Conservation (phyloP, 2,888 invertebrate genomes). For the Athalia circularis region DNA sequence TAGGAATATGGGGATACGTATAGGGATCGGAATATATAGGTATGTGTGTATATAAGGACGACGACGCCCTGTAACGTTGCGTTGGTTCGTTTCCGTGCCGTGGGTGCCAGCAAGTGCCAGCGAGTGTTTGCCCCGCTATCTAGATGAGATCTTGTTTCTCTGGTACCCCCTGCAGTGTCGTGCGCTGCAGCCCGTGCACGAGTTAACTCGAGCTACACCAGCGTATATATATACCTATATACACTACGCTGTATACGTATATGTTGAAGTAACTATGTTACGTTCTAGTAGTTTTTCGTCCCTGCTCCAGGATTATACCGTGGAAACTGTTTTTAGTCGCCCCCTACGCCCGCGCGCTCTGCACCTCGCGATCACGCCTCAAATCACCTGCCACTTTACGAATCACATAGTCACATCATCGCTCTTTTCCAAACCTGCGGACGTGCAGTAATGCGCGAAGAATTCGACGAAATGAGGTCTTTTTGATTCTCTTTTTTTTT, state of each 20-base stretch:
- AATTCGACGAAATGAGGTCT: no score
- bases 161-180: constrained; percentile 62
- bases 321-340: constrained; percentile 7
- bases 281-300: constrained; percentile 25
- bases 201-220: constrained; percentile 8
- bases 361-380: neutral
- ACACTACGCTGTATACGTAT: no score
- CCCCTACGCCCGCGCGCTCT: neutral
- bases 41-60: constrained; percentile 22
- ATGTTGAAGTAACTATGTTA: neutral
- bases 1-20: no score
- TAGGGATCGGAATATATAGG: neutral
- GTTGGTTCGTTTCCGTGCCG: constrained; percentile 51
- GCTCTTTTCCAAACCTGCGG: no score
- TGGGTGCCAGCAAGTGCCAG: constrained; percentile 63
- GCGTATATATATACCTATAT: no score
- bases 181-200: constrained; percentile 22
- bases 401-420: neutral
- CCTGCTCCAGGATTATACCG: constrained; percentile 1
- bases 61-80: constrained; percentile 47
- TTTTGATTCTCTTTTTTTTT: no score
- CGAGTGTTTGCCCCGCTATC: constrained; percentile 65
- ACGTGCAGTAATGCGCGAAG: no score
- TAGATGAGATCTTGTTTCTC: constrained; percentile 73
- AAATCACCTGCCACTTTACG: neutral